Base-by-base conservation (phyloP, 2,113 vertebrate genomes). In the Andinoacara biseriatus region DNA sequence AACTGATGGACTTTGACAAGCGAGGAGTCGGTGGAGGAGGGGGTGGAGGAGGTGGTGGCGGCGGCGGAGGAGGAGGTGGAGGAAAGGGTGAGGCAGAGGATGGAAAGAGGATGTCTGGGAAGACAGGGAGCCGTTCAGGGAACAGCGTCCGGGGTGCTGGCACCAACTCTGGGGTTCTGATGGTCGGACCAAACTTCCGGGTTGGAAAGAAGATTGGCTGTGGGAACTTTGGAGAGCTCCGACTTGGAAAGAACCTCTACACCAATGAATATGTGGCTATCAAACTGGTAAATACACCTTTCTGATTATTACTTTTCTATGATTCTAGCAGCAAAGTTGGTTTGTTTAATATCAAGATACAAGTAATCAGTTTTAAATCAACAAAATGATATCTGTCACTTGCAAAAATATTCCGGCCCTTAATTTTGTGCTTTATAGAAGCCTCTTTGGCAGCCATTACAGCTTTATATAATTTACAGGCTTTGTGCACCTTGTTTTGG, bases 1-100 rank as follows among this genome's bases (percentile, higher is more conserved):
- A 98, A 96, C 97, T 98, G 95, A 98, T 98, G 97, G 97, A 98
- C 97, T 97, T 98, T 97, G 97, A 98, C 96, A 98, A 97, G 96
- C 97, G 96, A 95, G 97, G 96, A 94, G 97, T 91, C 0, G 93
- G 93, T 0, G 92, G 92, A 58, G 92, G 91, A 22, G 90, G 90
- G 94, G 96, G 96, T 84, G 95, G 97, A 84, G 95, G 97, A 90
- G 96, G 96, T 1, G 89, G 88, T 94, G 96, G 96, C 84, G 95
- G 97, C 96, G 90, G 96, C 90, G 89, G 98, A 94, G 96, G 96
- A 86, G 95, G 97, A 94, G 95, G 96, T 87, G 95, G 97, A 96
- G 90, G 96, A 90, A 98, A 97, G 94, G 97, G 95, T 86, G 97
- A 98, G 86, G 89, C 93, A 7, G 97, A 98, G 88, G 98, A 99